Conservation (phyloP, 1,140 invertebrate species). For the Leptoteleia sp. region DNA sequence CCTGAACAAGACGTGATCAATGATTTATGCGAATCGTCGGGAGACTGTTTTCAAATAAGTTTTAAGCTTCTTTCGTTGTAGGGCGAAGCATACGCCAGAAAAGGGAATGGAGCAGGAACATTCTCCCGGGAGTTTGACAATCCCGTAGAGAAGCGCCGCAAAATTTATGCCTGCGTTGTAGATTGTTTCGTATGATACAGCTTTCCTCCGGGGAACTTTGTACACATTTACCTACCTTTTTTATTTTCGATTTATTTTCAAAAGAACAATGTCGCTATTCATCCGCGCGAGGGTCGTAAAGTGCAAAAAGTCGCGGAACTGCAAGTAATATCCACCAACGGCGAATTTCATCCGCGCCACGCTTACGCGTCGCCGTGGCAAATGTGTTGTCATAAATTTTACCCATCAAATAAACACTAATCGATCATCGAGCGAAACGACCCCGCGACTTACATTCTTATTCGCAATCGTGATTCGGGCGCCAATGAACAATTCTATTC, state of each 20-base stretch:
- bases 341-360: constrained; percentile 44
- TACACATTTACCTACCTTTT: constrained; percentile 55
- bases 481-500: neutral
- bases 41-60: constrained; percentile 71
- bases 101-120: constrained; percentile 60
- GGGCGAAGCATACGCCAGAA: constrained; percentile 72
- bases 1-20: constrained; percentile 69
- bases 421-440: constrained; percentile 23
- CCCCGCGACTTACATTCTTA: constrained; percentile 3
- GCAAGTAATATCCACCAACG: constrained; percentile 47
- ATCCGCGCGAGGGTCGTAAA: constrained; percentile 38
- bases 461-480: constrained; percentile 8
- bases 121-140: constrained; percentile 72
- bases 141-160: constrained; percentile 72
- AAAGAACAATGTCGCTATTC: constrained; percentile 67
- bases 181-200: constrained; percentile 68
- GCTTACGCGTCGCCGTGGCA: constrained; percentile 19
- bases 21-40: constrained; percentile 75
- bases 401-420: constrained; percentile 29
- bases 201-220: constrained; percentile 55
- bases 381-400: constrained; percentile 40
- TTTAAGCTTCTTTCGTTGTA: constrained; percentile 72
- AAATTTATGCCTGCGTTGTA: constrained; percentile 68
- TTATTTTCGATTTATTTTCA: constrained; percentile 58
- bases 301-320: constrained; percentile 51